Evolutionary conservation across 2,113 vertebrate genomes (phyloP), one percentile per base, ranked within the genome.

Genomic region (Labeo catla): DNA sequence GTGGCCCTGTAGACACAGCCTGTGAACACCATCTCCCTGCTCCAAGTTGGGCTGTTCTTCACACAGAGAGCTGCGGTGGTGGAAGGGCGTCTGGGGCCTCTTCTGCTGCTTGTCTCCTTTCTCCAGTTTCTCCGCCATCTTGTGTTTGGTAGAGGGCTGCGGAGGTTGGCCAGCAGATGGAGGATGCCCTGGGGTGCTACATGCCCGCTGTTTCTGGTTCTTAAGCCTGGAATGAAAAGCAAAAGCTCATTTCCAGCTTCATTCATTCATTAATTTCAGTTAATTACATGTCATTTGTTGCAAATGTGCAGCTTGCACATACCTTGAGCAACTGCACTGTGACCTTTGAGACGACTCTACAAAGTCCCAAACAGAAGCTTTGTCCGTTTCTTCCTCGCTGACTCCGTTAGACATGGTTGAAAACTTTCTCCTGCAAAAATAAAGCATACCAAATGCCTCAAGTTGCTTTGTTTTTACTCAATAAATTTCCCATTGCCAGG

Each of bases 91-190:
- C 92, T 97, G 95, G 66, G 98, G 97, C 89, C 98, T 96, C 92
- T 98, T 98, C 91, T 98, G 97, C 90, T 98, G 98, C 91, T 99
- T 99, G 89, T 99, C 98, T 70, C 94, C 95, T 93, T 99, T 99
- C 91, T 99, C 98, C 91, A 95, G 94, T 93, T 99, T 99, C 86
- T 99, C 98, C 16, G 92, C 97, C 85, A 96, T 95, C 94, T 99
- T 99, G 96, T 98, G 97, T 95, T 98, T 99, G 84, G 96, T 94
- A 92, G 95, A 93, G 36, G 94, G 94, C 92, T 96, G 96, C 86
- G 94, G 92, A 65, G 96, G 96, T 85, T 96, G 97, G 89, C 96
- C 95, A 86, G 95, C 95, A 89, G 96, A 95, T 81, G 96, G 93
- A 76, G 93, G 93, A 91, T 97, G 96, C 92, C 97, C 97, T 95